Percentiles rank a stretch among this genome's conserved stretches.
Evolutionary conservation across 1,140 invertebrate species (phyloP).

Genomic region (Pseudachorutes palmiensis): DNA sequence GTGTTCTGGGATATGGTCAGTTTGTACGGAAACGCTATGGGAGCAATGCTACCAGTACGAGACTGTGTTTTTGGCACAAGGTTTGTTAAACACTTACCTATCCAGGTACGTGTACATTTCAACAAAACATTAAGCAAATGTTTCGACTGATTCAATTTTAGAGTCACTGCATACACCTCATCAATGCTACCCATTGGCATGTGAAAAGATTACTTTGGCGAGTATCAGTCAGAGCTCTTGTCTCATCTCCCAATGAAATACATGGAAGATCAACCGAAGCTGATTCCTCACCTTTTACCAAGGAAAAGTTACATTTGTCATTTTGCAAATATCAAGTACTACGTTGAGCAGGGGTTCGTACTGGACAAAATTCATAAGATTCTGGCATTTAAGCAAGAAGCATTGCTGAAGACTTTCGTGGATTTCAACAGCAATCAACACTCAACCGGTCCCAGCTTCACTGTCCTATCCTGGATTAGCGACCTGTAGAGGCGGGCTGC

Average conservation of each 20-base stretch:
- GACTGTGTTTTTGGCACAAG: slow-evolving; percentile 35
- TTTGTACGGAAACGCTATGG: slow-evolving; percentile 39
- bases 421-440: slow-evolving; percentile 43
- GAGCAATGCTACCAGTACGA: slow-evolving; percentile 20
- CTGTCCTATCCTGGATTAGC: slow-evolving; percentile 38
- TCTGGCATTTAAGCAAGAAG: slow-evolving; percentile 46
- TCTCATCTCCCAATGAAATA: slow-evolving; percentile 9
- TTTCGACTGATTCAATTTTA: neutral
- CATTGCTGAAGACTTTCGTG: slow-evolving; percentile 46
- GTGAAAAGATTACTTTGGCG: slow-evolving; percentile 19
- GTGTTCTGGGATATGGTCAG: slow-evolving; percentile 35
- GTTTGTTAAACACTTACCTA: slow-evolving; percentile 22
- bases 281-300: slow-evolving; percentile 31
- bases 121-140: neutral
- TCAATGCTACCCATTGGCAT: slow-evolving; percentile 37
- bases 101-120: slow-evolving; percentile 20
- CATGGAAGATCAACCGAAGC: slow-evolving; percentile 26
- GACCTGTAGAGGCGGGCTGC: too few relatives aligned
- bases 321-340: slow-evolving; percentile 47
- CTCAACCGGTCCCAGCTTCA: slow-evolving; percentile 38
- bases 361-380: slow-evolving; percentile 47
- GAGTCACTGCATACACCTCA: slow-evolving; percentile 32
- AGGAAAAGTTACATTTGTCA: slow-evolving; percentile 47
- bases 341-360: slow-evolving; percentile 43
- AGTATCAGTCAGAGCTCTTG: neutral